Evolutionary conservation across 2,888 invertebrate genomes (phyloP).

Genomic region (Invenusta paracnida): DNA sequence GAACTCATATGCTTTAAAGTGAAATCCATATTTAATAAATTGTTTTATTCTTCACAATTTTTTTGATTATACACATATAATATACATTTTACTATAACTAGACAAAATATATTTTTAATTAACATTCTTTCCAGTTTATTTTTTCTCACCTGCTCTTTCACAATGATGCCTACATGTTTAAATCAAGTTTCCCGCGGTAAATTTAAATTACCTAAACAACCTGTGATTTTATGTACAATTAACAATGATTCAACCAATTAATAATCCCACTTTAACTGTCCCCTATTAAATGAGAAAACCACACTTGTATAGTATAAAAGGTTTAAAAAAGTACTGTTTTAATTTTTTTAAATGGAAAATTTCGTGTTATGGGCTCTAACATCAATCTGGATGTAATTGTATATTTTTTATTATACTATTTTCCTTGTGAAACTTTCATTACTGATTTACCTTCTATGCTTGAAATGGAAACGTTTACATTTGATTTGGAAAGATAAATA

Average conservation of each 20-base stretch:
- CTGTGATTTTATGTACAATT: not conserved
- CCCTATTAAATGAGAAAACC: not conserved
- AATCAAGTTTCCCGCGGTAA: not conserved
- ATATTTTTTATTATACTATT: too few species aligned
- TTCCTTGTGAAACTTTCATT: too few species aligned
- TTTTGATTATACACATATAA: not conserved
- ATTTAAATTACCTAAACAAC: not conserved
- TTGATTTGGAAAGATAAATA: too few species aligned
- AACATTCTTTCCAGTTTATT: not conserved
- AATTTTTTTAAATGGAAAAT: not conserved
- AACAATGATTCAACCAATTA: not conserved
- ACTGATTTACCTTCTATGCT: too few species aligned
- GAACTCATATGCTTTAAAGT: not conserved
- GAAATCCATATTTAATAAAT: not conserved
- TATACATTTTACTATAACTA: not conserved
- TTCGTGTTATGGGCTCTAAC: not conserved
- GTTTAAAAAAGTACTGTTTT: not conserved
- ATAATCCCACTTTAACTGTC: not conserved
- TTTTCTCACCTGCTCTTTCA: not conserved
- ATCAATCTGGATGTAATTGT: not conserved
- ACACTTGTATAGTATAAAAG: not conserved
- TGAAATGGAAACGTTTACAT: too few species aligned
- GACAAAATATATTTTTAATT: not conserved
- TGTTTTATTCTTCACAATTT: not conserved
- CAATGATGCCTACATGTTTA: not conserved